These are phyloP conservation scores for Cheilosia urbana DNA, from an alignment of 2,888 invertebrate genomes.

Conservation along the genomic window DNA sequence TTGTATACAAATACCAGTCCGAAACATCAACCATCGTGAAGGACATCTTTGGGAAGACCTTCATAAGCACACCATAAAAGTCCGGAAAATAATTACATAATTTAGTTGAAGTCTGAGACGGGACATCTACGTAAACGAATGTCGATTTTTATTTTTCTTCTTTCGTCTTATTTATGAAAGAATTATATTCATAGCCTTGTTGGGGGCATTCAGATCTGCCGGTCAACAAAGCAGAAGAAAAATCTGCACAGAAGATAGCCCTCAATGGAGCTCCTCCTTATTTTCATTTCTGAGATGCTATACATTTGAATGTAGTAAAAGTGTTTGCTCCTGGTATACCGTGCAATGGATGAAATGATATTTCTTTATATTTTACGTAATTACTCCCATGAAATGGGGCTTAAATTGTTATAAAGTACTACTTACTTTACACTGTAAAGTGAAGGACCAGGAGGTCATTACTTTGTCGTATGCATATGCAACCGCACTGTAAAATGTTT, in stretches of 20 bases:
- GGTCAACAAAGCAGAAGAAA: neutral
- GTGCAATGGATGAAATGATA: too few relatives aligned
- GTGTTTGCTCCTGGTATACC: too few relatives aligned
- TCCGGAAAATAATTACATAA: slow-evolving; percentile 60
- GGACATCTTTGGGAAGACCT: slow-evolving; percentile 37
- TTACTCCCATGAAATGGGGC: too few relatives aligned
- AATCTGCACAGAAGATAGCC: neutral
- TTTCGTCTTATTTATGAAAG: neutral
- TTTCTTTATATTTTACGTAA: too few relatives aligned
- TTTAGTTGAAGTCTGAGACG: slow-evolving; percentile 22
- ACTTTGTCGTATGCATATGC: too few relatives aligned
- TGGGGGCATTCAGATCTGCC: slow-evolving; percentile 11
- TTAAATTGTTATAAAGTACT: too few relatives aligned
- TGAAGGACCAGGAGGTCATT: too few relatives aligned
- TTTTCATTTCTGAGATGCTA: slow-evolving; percentile 4
- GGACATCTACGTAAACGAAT: slow-evolving; percentile 7
- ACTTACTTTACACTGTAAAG: too few relatives aligned
- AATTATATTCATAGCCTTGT: neutral
- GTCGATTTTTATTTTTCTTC: slow-evolving; percentile 3
- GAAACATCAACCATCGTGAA: slow-evolving; percentile 20
- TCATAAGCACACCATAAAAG: slow-evolving; percentile 56
- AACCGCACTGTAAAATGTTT: too few relatives aligned
- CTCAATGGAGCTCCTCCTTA: slow-evolving; percentile 10
- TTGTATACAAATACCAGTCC: neutral
- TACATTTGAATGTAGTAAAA: too few relatives aligned